Conservation (phyloP, 2,113 vertebrate genomes). For the Seriola dumerili region DNA sequence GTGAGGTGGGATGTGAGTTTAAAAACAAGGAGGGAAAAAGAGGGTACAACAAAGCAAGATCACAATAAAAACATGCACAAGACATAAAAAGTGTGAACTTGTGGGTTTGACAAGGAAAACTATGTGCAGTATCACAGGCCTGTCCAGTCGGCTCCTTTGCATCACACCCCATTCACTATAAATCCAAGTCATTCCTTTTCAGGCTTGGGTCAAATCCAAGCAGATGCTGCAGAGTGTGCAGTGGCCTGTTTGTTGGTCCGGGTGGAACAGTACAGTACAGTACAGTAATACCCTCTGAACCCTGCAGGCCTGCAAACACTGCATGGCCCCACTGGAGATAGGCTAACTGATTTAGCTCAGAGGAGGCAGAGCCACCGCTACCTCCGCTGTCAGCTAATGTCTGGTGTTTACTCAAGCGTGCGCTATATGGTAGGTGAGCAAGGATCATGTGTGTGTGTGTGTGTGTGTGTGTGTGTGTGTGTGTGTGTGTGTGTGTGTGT, state of each 20-base stretch:
- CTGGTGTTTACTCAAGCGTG: slow-evolving; percentile 59
- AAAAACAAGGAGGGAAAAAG: neutral
- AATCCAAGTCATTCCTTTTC: slow-evolving; percentile 51
- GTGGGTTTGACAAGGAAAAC: neutral
- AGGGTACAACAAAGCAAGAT: neutral
- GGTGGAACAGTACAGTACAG: slow-evolving; percentile 29
- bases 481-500: slow-evolving; percentile 9
- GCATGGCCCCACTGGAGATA: slow-evolving; percentile 51
- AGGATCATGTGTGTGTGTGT: slow-evolving; percentile 15
- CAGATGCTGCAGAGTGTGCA: slow-evolving; percentile 47
- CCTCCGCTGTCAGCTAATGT: slow-evolving; percentile 63
- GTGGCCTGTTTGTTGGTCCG: slow-evolving; percentile 43
- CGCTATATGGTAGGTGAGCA: slow-evolving; percentile 45
- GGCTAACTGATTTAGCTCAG: slow-evolving; percentile 73
- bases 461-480: slow-evolving; percentile 15
- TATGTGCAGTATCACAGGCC: neutral
- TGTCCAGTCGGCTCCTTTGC: slow-evolving; percentile 1
- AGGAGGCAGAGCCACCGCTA: slow-evolving; percentile 56
- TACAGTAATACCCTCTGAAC: slow-evolving; percentile 48
- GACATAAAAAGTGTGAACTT: neutral
- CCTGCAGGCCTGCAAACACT: slow-evolving; percentile 43
- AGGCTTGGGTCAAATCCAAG: slow-evolving; percentile 47
- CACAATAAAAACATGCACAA: neutral
- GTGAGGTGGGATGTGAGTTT: neutral
- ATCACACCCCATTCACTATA: slow-evolving; percentile 39